phyloP scores from a whole-genome alignment of 30 jellyfish, hydroid and myxozoan genomes.

The Aurelia sp. region DNA sequence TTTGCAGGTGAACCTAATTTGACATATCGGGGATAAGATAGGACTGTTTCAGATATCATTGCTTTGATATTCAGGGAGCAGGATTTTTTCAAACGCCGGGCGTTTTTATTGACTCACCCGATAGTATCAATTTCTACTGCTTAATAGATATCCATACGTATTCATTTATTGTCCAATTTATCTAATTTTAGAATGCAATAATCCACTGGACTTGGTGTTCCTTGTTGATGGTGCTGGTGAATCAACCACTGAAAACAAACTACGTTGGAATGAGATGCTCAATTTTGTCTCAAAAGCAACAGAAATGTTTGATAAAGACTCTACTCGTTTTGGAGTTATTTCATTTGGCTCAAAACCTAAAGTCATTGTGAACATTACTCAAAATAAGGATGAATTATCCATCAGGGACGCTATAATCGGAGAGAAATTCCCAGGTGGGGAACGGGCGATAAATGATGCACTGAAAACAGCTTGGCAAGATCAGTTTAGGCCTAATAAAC shows the following conservation, averaged over 20 bases:
- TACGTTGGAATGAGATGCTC: constrained; percentile 88
- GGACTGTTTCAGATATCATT: too few species aligned
- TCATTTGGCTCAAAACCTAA: constrained; percentile 83
- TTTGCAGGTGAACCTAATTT: too few species aligned
- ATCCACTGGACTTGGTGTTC: constrained; percentile 83
- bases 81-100: too few species aligned
- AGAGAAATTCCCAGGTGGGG: constrained; percentile 89
- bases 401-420: constrained; percentile 50
- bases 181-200: constrained; percentile 79
- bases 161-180: too few species aligned
- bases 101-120: too few species aligned
- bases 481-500: constrained; percentile 70
- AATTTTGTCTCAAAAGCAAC: constrained; percentile 67
- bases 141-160: too few species aligned
- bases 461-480: constrained; percentile 95
- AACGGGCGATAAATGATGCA: constrained; percentile 90
- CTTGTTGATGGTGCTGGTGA: constrained; percentile 95
- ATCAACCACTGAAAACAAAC: constrained; percentile 47
- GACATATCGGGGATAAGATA: too few species aligned
- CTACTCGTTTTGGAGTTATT: constrained; percentile 81
- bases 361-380: constrained; percentile 68
- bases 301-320: constrained; percentile 79
- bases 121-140: too few species aligned
- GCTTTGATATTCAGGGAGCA: too few species aligned
- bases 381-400: constrained; percentile 27